Conservation (phyloP, 2,888 invertebrate genomes). For the Pammene fasciana region DNA sequence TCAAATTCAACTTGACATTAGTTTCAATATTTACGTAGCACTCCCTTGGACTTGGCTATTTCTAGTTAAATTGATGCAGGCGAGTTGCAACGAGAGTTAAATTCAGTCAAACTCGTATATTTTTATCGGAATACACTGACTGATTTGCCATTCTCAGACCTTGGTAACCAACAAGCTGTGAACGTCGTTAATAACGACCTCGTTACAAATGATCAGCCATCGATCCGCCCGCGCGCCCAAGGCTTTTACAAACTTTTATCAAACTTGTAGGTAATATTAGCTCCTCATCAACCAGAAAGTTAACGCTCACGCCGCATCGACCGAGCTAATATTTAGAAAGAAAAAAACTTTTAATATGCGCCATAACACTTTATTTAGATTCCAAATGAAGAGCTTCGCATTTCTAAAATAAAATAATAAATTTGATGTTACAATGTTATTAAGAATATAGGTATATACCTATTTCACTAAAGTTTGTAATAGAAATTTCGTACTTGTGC, state of each 20-base stretch:
- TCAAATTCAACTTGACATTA: too few species aligned
- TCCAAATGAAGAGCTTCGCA: too few species aligned
- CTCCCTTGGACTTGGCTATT: too few species aligned
- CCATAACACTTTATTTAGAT: not conserved
- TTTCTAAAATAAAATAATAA: too few species aligned
- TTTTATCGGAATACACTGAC: not conserved
- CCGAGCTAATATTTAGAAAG: constrained; percentile 19
- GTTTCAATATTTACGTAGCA: too few species aligned
- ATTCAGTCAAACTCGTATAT: too few species aligned
- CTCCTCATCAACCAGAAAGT: constrained; percentile 31
- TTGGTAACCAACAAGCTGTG: constrained; percentile 10
- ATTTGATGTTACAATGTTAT: too few species aligned
- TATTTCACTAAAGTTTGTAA: too few species aligned
- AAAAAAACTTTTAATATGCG: not conserved
- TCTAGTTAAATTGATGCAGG: not conserved
- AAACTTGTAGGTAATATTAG: constrained; percentile 28
- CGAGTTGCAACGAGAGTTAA: not conserved
- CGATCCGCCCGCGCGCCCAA: constrained; percentile 24
- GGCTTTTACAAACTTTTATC: constrained; percentile 29
- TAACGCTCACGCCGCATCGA: constrained; percentile 18
- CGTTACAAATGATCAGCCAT: constrained; percentile 29
- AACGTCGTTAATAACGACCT: constrained; percentile 27
- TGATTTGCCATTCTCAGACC: not conserved
- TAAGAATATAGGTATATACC: too few species aligned
- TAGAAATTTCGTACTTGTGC: too few species aligned